Percentiles rank a stretch among this genome's conserved stretches.
Conservation (phyloP, 2,888 invertebrate genomes). For the Parnassius glacialis region DNA sequence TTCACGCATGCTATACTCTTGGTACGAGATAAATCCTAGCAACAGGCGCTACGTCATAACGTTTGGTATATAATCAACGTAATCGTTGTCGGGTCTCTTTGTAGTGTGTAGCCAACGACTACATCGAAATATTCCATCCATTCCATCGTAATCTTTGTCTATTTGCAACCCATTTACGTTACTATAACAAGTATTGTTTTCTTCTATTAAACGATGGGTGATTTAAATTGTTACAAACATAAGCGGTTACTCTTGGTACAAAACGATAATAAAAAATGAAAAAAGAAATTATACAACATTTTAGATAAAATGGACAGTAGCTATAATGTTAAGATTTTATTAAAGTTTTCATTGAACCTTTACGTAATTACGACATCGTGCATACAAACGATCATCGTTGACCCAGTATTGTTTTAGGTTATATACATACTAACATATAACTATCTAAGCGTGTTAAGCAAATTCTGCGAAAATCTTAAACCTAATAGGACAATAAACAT, state of each 20-base stretch:
- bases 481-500: constrained; percentile 45
- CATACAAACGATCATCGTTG: constrained; percentile 11
- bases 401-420: constrained; percentile 18
- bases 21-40: not conserved
- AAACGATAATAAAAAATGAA: too few relatives aligned
- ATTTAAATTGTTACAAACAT: too few relatives aligned
- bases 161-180: not conserved
- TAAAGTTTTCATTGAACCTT: too few relatives aligned
- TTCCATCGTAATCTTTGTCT: not conserved
- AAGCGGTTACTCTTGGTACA: too few relatives aligned
- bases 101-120: not conserved
- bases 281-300: too few relatives aligned
- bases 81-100: constrained; percentile 18
- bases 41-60: constrained; percentile 11
- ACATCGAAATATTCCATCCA: not conserved
- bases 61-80: constrained; percentile 19
- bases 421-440: constrained; percentile 10
- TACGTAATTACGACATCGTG: too few relatives aligned
- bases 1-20: too few relatives aligned
- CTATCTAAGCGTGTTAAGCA: not conserved
- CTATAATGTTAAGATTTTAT: too few relatives aligned
- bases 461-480: constrained; percentile 26
- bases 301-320: too few relatives aligned
- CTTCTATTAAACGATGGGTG: too few relatives aligned
- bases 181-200: not conserved